Percentiles rank a stretch among this genome's conserved stretches.
Conservation (phyloP, 1,140 invertebrate genomes). For the Drosophila seguyi region DNA sequence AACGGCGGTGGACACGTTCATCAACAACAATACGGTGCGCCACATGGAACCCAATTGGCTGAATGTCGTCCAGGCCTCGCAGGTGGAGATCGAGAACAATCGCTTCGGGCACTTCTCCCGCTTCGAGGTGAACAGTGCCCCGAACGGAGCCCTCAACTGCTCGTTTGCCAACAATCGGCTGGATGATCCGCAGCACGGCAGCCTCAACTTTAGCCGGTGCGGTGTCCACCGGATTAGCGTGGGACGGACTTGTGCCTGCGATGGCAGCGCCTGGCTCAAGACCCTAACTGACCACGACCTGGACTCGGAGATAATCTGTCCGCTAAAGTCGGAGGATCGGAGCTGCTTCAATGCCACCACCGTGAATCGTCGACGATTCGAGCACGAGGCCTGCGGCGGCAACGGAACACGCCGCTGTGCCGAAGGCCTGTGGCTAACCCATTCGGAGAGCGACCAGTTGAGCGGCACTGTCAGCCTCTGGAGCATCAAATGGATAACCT, state of each 20-base stretch:
- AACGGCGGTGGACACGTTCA: slow-evolving; percentile 41
- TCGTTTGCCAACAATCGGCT: slow-evolving; percentile 71
- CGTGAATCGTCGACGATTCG: slow-evolving; percentile 57
- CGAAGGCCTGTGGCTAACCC: slow-evolving; percentile 24
- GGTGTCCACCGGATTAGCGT: slow-evolving; percentile 51
- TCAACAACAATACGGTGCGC: slow-evolving; percentile 60
- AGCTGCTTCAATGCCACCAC: slow-evolving; percentile 69
- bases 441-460: slow-evolving; percentile 1
- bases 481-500: slow-evolving; percentile 1
- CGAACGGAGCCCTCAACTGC: slow-evolving; percentile 43
- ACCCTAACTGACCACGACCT: slow-evolving; percentile 61
- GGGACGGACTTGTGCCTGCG: slow-evolving; percentile 59
- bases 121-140: slow-evolving; percentile 50
- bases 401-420: slow-evolving; percentile 53
- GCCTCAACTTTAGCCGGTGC: slow-evolving; percentile 73
- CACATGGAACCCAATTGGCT: slow-evolving; percentile 66
- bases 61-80: slow-evolving; percentile 46
- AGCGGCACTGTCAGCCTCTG: neutral
- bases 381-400: slow-evolving; percentile 68
- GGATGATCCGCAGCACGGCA: slow-evolving; percentile 41
- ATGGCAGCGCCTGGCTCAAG: slow-evolving; percentile 36
- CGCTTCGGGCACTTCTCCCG: slow-evolving; percentile 59
- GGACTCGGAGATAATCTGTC: slow-evolving; percentile 71
- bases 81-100: slow-evolving; percentile 66
- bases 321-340: slow-evolving; percentile 21